phyloP scores from a whole-genome alignment of 2,113 vertebrate genomes.

The Petrocephalus microphthalmus region DNA sequence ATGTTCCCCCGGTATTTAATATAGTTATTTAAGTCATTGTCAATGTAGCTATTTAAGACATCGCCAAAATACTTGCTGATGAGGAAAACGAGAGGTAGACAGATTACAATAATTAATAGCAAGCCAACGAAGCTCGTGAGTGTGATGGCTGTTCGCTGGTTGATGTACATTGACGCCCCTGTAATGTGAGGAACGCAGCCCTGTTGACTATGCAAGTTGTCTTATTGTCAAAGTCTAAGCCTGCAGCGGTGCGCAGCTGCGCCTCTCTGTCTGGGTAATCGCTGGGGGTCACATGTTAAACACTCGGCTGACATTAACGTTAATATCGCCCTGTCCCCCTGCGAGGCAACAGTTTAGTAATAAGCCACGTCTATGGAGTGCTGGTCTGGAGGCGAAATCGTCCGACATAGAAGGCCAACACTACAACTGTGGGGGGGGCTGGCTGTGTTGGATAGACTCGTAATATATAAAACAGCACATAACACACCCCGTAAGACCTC shows the following conservation, averaged over 20 bases:
- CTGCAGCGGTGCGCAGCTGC: constrained; percentile 54
- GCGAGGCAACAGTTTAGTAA: constrained; percentile 47
- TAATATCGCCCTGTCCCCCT: constrained; percentile 53
- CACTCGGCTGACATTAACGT: constrained; percentile 52
- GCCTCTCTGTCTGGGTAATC: constrained; percentile 52
- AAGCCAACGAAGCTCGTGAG: not conserved
- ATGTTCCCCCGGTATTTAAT: not conserved
- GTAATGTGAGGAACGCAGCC: constrained; percentile 23
- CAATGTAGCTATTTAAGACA: not conserved
- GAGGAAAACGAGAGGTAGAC: not conserved
- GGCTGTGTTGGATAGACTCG: constrained; percentile 53
- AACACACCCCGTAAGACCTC: constrained; percentile 1
- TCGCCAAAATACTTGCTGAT: not conserved
- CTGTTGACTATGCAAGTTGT: constrained; percentile 3
- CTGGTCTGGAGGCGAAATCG: constrained; percentile 48
- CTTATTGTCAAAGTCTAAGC: constrained; percentile 6
- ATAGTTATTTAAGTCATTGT: not conserved
- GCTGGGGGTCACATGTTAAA: constrained; percentile 64
- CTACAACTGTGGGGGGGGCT: constrained; percentile 10
- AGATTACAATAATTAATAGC: not conserved
- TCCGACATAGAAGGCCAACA: constrained; percentile 29
- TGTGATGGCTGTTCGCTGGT: not conserved
- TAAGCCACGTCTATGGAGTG: constrained; percentile 48
- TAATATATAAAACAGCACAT: constrained; percentile 49
- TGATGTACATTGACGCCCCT: not conserved